These are phyloP conservation scores for Heliconius congener DNA, from an alignment of 1,140 invertebrate species.

Conservation along the genomic window DNA sequence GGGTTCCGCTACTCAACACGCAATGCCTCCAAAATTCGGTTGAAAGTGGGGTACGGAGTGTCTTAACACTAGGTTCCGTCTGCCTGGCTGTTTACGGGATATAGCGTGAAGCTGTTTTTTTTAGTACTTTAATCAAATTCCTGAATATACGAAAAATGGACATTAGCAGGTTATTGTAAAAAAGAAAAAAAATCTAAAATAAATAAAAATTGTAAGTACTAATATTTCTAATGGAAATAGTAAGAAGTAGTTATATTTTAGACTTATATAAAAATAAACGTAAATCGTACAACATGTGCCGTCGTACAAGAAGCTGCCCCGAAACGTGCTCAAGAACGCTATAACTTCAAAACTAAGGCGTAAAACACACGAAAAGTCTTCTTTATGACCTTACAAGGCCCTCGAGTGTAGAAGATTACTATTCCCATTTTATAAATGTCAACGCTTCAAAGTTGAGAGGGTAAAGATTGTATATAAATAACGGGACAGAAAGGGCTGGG, in stretches of 20 bases:
- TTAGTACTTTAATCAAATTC: too few species aligned
- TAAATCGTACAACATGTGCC: slow-evolving; percentile 37
- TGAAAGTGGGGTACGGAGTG: too few species aligned
- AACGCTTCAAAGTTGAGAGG: slow-evolving; percentile 44
- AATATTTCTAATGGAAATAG: neutral
- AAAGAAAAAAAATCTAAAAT: neutral
- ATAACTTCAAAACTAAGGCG: slow-evolving; percentile 48
- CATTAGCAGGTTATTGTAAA: too few species aligned
- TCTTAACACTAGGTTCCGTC: too few species aligned
- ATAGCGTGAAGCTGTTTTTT: too few species aligned
- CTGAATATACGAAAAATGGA: too few species aligned
- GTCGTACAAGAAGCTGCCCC: slow-evolving; percentile 29
- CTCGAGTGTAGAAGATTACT: slow-evolving; percentile 42
- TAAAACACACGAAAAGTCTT: slow-evolving; percentile 51
- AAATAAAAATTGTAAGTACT: neutral
- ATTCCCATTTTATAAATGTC: slow-evolving; percentile 45
- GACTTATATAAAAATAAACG: slow-evolving; percentile 15
- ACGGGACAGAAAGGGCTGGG: slow-evolving; percentile 32
- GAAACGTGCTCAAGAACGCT: slow-evolving; percentile 27
- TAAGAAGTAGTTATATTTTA: neutral
- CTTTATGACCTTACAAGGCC: slow-evolving; percentile 47
- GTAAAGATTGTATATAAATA: slow-evolving; percentile 40
- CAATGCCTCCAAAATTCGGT: too few species aligned
- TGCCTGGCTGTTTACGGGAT: too few species aligned
- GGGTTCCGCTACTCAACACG: too few species aligned